Percentiles rank a stretch among this genome's conserved stretches.
Evolutionary conservation across 1,140 invertebrate genomes (phyloP).

Genomic region (Diorhabda sublineata): DNA sequence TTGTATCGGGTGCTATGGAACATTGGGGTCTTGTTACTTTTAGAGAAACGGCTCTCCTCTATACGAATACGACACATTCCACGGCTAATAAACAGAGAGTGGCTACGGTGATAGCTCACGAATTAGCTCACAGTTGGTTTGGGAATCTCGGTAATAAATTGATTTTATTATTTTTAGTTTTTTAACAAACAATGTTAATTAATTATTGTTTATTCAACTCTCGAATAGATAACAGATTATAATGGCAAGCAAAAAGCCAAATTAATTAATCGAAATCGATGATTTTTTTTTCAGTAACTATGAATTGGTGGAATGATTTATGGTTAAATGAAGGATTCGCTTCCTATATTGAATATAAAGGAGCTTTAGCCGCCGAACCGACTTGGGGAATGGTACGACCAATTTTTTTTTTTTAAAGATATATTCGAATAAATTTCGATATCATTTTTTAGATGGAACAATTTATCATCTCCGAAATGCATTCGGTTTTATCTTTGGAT

Average conservation of each 20-base stretch:
- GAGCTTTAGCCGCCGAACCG: conserved; percentile 64
- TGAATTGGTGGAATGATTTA: conserved; percentile 90
- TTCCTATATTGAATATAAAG: conserved; percentile 79
- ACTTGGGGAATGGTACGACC: conserved; percentile 75
- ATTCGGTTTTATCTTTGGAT: conserved; percentile 72
- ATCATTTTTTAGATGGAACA: conserved; percentile 48
- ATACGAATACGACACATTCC: conserved; percentile 64
- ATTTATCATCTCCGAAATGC: conserved; percentile 69
- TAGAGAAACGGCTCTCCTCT: conserved; percentile 78
- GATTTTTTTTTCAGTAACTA: conserved; percentile 63
- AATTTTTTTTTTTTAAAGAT: too few species aligned
- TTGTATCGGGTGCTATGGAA: conserved; percentile 93
- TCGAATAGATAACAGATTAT: too few species aligned
- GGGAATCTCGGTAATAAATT: conserved; percentile 67
- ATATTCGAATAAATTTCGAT: conserved; percentile 2
- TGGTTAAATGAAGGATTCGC: conserved; percentile 94
- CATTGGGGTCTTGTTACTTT: conserved; percentile 88
- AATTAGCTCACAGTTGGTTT: conserved; percentile 92
- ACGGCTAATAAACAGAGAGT: conserved; percentile 72
- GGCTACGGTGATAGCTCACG: conserved; percentile 79
- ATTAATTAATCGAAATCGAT: too few species aligned
- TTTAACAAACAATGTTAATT: background rate
- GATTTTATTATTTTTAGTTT: background rate
- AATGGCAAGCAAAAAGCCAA: too few species aligned
- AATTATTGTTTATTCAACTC: too few species aligned